phyloP scores from a whole-genome alignment of 2,888 invertebrate genomes.

The Drosophila antonietae region DNA sequence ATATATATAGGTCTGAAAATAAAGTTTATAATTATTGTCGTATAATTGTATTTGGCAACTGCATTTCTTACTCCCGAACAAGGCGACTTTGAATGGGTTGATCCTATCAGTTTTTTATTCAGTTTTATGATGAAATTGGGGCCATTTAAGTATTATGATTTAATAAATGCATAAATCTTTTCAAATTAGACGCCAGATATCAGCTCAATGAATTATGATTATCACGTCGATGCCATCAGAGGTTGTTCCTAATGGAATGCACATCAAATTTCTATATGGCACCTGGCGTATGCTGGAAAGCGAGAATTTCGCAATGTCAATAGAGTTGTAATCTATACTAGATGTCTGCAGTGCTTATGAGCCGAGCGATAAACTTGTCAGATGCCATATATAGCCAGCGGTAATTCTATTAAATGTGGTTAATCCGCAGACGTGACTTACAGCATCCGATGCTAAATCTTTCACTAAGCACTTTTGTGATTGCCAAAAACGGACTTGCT shows the following conservation, averaged over 20 bases:
- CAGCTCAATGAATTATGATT: conserved; percentile 10
- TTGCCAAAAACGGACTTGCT: conserved; percentile 26
- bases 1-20: conserved; percentile 32
- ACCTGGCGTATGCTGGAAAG: neutral
- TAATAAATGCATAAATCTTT: conserved; percentile 26
- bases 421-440: conserved; percentile 65
- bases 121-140: conserved; percentile 12
- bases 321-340: conserved; percentile 63
- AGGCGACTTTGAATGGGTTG: conserved; percentile 4
- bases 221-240: conserved; percentile 46
- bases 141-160: conserved; percentile 6
- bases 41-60: conserved; percentile 10
- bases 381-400: conserved; percentile 34
- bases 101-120: conserved; percentile 1
- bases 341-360: conserved; percentile 25
- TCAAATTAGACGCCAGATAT: neutral
- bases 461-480: conserved; percentile 37
- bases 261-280: neutral
- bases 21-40: conserved; percentile 35
- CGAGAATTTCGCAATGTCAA: conserved; percentile 42
- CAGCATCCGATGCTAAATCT: conserved; percentile 60
- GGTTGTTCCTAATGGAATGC: conserved; percentile 10
- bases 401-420: conserved; percentile 46
- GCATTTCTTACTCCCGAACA: conserved; percentile 4
- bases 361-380: conserved; percentile 50